Evolutionary conservation across 2,888 invertebrate species (phyloP).

Genomic region (Sialis fuliginosa): DNA sequence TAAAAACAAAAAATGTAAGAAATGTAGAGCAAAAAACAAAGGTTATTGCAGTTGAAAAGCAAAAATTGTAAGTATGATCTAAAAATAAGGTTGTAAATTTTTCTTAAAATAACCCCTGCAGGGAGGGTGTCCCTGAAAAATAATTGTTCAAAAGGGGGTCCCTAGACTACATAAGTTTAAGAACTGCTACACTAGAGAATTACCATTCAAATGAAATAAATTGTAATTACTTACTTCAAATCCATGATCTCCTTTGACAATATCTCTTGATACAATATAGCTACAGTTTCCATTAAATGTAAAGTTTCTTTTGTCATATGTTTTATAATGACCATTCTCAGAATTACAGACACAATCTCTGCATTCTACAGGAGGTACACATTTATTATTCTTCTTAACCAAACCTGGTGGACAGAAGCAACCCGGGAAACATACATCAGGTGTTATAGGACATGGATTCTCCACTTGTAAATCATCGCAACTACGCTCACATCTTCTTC

Average conservation of each 20-base stretch:
- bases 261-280: slow-evolving; percentile 56
- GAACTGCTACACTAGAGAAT: no score
- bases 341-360: slow-evolving; percentile 57
- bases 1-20: no score
- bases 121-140: no score
- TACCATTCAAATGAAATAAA: no score
- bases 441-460: slow-evolving; percentile 40
- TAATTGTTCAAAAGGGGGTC: no score
- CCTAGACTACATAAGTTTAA: no score
- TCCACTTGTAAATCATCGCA: slow-evolving; percentile 43
- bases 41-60: no score
- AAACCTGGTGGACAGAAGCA: slow-evolving; percentile 70
- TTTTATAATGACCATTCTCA: slow-evolving; percentile 63
- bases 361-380: slow-evolving; percentile 53
- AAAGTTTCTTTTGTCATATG: slow-evolving; percentile 65
- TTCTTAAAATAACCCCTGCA: no score
- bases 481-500: slow-evolving; percentile 57
- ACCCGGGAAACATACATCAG: slow-evolving; percentile 59
- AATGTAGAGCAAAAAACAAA: no score
- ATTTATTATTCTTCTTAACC: slow-evolving; percentile 46
- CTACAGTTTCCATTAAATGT: slow-evolving; percentile 74
- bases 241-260: slow-evolving; percentile 29
- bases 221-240: slow-evolving; percentile 30
- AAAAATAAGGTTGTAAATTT: no score
- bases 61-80: no score